Evolutionary conservation across 2,113 vertebrate genomes (phyloP).

Genomic region (Dromiciops gliroides): DNA sequence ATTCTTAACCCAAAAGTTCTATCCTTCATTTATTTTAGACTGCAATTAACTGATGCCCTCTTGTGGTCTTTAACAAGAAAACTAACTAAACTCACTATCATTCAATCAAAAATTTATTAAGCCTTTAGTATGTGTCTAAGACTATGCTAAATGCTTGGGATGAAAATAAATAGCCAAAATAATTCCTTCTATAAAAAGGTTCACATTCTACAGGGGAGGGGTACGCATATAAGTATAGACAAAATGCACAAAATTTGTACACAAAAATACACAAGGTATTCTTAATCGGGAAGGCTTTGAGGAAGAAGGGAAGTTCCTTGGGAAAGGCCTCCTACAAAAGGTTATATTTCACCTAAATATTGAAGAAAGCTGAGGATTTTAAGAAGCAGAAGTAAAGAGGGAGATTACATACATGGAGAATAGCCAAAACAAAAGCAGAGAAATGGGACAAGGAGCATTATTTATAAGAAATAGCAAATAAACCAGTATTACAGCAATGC

Average conservation of each 20-base stretch:
- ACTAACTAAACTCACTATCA: background rate
- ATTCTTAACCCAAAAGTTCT: background rate
- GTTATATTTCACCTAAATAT: background rate
- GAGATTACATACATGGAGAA: background rate
- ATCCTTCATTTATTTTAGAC: background rate
- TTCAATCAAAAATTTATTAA: background rate
- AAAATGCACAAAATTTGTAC: background rate
- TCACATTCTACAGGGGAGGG: background rate
- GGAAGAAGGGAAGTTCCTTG: background rate
- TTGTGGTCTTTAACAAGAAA: constrained; percentile 52
- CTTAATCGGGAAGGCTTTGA: background rate
- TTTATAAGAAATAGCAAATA: background rate
- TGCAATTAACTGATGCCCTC: constrained; percentile 44
- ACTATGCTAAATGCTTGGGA: background rate
- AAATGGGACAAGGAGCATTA: background rate
- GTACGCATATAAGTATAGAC: background rate
- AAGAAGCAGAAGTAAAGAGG: background rate
- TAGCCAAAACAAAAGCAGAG: background rate
- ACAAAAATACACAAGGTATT: background rate
- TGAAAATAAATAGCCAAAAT: background rate
- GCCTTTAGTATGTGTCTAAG: background rate
- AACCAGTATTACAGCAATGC: background rate
- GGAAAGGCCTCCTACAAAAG: background rate
- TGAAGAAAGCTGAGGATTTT: background rate
- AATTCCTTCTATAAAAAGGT: background rate